These are phyloP conservation scores for Hormaphis cornu DNA, from an alignment of 1,140 invertebrate species.

Conservation along the genomic window DNA sequence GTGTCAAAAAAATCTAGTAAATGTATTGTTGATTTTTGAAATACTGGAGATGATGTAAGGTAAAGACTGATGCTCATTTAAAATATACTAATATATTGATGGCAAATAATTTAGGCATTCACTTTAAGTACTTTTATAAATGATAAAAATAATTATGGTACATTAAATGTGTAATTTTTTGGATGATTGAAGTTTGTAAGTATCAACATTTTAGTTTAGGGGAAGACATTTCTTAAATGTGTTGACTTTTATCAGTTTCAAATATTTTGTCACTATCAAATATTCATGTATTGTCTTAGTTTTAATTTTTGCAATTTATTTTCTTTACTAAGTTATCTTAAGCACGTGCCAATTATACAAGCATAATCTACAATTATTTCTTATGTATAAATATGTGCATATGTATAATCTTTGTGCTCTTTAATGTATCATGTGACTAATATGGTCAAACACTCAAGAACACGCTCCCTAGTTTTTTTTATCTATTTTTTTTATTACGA, in stretches of 20 bases:
- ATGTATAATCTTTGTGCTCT: not conserved
- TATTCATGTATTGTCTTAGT: conserved; percentile 4
- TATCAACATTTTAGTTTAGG: not conserved
- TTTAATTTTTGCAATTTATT: conserved; percentile 21
- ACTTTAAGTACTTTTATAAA: no score
- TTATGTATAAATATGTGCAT: not conserved
- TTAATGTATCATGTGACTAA: conserved; percentile 18
- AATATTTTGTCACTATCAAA: conserved; percentile 2
- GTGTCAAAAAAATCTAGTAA: no score
- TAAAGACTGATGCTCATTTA: no score
- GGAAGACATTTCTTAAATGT: conserved; percentile 1
- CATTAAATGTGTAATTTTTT: no score
- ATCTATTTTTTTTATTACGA: not conserved
- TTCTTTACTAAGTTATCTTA: not conserved
- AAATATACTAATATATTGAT: no score
- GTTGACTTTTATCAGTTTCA: no score
- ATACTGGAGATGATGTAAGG: no score
- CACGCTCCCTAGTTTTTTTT: not conserved
- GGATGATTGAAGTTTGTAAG: no score
- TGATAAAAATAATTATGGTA: no score
- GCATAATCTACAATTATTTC: not conserved
- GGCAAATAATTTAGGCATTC: no score
- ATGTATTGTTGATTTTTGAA: no score
- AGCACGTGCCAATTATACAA: conserved; percentile 16
- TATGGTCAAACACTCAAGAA: not conserved